Evolutionary conservation across 2,888 invertebrate species (phyloP), one percentile per base, ranked within the genome.

Genomic region (Lysandra bellargus): DNA sequence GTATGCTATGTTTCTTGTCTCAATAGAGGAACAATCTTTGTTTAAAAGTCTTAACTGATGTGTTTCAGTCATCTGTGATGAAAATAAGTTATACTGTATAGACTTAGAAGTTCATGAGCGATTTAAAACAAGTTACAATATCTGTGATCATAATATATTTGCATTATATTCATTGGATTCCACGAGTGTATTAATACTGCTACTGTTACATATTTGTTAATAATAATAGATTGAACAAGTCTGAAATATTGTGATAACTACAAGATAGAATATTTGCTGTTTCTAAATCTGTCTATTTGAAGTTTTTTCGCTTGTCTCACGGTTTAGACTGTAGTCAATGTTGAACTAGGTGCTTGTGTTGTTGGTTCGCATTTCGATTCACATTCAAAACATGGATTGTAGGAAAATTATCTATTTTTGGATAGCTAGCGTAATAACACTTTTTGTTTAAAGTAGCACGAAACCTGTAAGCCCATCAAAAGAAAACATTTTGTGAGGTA

Each of bases 221-320:
- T 84, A 85, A 84, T 84, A 86, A 87, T 85, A 81, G 80, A 84
- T 83, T 90, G 88, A 88, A 87, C 84, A 86, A 90, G 90, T 90
- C 90, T 90, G 88, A 90, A 86, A 87, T 83, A 86, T 87, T 88
- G 91, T 91, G 91, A 91, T 92, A 91, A 85, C 85, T 84, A 79
- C 78, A 79, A 78, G 44, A 73, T 74, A 79, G 60, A 61, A 69
- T 79, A 74, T 44, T 74, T 61, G 60, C 30, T 60, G 30, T 76
- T 76, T 53, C 53, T 30, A 33, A 53, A 76, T 49, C 14, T 53
- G 53, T 53, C 53, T 2, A 14, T 53, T 53, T 53, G 53, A 53
- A 53, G 53, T 53, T 44, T 44, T 53, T 9, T 53, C 14, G 2
- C 14, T 53, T 2, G 4, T 53, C 53, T 53, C 14, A 53, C 1